Evolutionary conservation across 2,888 invertebrate genomes (phyloP).

Genomic region (Eurytoma californica): DNA sequence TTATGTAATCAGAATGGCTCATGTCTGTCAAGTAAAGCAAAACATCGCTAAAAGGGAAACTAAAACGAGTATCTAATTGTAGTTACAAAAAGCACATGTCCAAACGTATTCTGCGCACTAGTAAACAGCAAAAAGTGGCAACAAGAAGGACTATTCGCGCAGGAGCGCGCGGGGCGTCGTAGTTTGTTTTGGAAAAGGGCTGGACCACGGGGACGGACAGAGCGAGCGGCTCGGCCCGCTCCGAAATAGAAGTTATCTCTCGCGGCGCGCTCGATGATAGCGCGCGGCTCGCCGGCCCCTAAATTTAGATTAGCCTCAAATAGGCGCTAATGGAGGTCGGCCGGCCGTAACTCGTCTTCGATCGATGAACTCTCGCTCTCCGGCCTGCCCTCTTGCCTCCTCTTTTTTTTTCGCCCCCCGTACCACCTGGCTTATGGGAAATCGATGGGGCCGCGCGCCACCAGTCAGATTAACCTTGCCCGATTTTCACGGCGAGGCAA

Average conservation of each 20-base stretch:
- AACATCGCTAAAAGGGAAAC: no score
- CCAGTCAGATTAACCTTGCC: conserved; percentile 7
- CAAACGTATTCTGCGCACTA: no score
- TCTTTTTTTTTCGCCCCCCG: no score
- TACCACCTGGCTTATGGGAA: conserved; percentile 10
- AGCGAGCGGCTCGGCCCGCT: neutral
- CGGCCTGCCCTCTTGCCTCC: neutral
- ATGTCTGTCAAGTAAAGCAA: no score
- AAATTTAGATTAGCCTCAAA: conserved; percentile 48
- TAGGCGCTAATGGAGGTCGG: conserved; percentile 17
- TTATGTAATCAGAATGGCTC: no score
- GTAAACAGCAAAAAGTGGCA: no score
- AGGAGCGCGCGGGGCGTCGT: neutral
- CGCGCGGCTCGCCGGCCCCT: conserved; percentile 3
- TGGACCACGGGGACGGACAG: neutral
- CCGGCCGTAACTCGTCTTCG: conserved; percentile 18
- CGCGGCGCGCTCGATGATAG: conserved; percentile 37
- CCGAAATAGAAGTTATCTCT: conserved; percentile 52
- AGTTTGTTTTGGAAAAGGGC: conserved; percentile 30
- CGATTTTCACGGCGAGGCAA: conserved; percentile 1
- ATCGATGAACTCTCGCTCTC: conserved; percentile 59
- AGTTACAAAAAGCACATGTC: no score
- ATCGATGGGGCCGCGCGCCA: conserved; percentile 14
- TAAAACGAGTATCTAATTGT: no score
- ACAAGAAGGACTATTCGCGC: no score